These are phyloP conservation scores for Saguinus midas DNA, from an alignment of 2,113 vertebrate genomes.

Conservation along the genomic window DNA sequence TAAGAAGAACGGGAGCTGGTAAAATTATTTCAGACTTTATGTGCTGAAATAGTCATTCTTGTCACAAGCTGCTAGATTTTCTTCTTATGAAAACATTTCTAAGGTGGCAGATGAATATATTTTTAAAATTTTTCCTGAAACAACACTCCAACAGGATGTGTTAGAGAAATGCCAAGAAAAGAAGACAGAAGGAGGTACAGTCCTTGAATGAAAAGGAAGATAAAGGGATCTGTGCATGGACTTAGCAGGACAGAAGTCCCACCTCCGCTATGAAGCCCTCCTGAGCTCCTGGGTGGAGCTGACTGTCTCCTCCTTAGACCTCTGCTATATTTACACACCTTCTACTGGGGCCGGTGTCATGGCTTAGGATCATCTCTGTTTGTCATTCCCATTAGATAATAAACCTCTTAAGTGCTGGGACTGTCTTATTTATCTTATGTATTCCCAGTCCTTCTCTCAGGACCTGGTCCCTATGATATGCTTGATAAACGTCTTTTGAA, in stretches of 20 bases:
- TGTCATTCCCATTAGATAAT: background rate
- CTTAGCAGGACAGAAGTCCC: background rate
- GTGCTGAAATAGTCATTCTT: constrained; percentile 74
- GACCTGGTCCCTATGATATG: background rate
- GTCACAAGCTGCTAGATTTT: constrained; percentile 77
- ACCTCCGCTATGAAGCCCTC: background rate
- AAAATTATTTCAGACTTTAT: constrained; percentile 63
- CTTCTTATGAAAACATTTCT: constrained; percentile 77
- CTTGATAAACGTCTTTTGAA: background rate
- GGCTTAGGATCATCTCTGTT: background rate
- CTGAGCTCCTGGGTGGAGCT: background rate
- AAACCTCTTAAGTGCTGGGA: background rate
- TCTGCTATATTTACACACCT: background rate
- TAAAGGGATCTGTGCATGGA: constrained; percentile 3
- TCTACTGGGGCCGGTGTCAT: background rate
- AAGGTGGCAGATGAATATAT: constrained; percentile 80
- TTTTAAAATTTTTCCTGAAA: constrained; percentile 74
- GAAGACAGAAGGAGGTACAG: constrained; percentile 75
- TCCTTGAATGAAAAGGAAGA: constrained; percentile 55
- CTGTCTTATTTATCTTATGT: background rate
- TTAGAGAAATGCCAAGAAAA: constrained; percentile 77
- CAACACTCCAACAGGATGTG: constrained; percentile 75
- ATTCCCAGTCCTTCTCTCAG: background rate
- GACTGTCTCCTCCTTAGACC: background rate
- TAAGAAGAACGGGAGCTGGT: constrained; percentile 62